Conservation (phyloP, 1,140 invertebrate species). For the Drosophila gunungcola region DNA sequence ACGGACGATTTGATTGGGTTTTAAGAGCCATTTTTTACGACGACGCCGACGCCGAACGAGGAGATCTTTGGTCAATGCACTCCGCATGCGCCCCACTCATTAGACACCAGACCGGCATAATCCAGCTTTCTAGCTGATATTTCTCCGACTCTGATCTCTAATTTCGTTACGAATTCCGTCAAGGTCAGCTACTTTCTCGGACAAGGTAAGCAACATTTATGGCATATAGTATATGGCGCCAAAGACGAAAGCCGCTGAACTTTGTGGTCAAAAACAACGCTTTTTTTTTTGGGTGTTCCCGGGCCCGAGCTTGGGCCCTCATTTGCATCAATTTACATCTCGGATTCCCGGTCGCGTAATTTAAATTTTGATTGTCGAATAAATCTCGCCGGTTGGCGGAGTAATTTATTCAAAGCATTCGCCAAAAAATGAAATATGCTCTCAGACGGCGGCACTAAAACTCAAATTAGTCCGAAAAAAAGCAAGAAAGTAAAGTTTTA, state of each 20-base stretch:
- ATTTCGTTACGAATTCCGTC: constrained; percentile 36
- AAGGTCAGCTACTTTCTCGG: constrained; percentile 76
- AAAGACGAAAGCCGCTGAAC: constrained; percentile 61
- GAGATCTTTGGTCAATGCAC: constrained; percentile 66
- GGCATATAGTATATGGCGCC: constrained; percentile 49
- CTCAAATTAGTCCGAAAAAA: constrained; percentile 55
- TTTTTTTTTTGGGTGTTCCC: constrained; percentile 61
- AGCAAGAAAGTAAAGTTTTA: constrained; percentile 47
- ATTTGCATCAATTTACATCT: constrained; percentile 72
- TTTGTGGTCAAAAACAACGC: constrained; percentile 56
- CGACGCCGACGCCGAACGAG: background rate
- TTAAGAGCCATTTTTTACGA: constrained; percentile 4
- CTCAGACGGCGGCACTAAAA: constrained; percentile 40
- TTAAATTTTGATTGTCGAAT: constrained; percentile 54
- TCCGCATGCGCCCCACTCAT: constrained; percentile 9
- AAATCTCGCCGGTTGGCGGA: constrained; percentile 58
- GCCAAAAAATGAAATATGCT: constrained; percentile 49
- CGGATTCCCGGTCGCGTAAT: constrained; percentile 37
- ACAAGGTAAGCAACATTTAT: constrained; percentile 74
- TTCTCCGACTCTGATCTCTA: constrained; percentile 20
- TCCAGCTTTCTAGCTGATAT: constrained; percentile 42
- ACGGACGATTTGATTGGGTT: constrained; percentile 35
- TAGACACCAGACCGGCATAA: background rate
- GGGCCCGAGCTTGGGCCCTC: constrained; percentile 36
- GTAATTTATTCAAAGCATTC: constrained; percentile 28